Evolutionary conservation across 2,888 invertebrate genomes (phyloP), one percentile per base, ranked within the genome.

Genomic region (Drosophila putrida): DNA sequence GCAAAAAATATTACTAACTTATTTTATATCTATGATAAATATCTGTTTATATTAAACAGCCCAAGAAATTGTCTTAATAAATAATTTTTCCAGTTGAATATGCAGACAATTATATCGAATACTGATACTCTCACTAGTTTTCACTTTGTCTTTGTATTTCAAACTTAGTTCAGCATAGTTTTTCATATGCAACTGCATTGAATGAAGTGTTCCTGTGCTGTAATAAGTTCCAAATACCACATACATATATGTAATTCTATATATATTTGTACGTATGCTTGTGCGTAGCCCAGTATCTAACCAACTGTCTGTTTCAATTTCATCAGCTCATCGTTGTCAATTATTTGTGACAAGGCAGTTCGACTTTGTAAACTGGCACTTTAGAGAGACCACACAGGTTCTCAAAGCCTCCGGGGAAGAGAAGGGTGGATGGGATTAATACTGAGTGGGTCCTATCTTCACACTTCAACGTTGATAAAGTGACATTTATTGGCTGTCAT

Each of bases 401-500:
- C 35, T 43, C 31, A 4, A 10, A 15, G 53, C 31, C 58, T 33
- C 2, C 13, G 9, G 57, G 49, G 51, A 44, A 53, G 15, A 11
- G 27, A 4, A 3, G 39, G 13, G 33, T 55, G 53, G 61, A 35
- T 57, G 67, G 41, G 39, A 64, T 66, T 68, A 76, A 68, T 41
- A 43, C 57, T 41, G 59, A 60, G 53, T 57, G 31, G 59, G 25
- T 57, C 36, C 63, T 35, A 68, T 66, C 69, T 86, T 86, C 73
- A 76, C 83, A 80, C 86, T 82, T 77, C 60, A 76, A 67, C 69
- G 62, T 50, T 71, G 84, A 75, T 71, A 80, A 72, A 78, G 72
- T 83, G 83, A 84, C 87, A 87, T 78, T 87, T 83, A 83, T 83
- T 83, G 87, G 71, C 87, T 79, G 83, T 75, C 82, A 75, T 58